phyloP scores from a whole-genome alignment of 2,888 invertebrate genomes.

The Metopia argyrocephala region DNA sequence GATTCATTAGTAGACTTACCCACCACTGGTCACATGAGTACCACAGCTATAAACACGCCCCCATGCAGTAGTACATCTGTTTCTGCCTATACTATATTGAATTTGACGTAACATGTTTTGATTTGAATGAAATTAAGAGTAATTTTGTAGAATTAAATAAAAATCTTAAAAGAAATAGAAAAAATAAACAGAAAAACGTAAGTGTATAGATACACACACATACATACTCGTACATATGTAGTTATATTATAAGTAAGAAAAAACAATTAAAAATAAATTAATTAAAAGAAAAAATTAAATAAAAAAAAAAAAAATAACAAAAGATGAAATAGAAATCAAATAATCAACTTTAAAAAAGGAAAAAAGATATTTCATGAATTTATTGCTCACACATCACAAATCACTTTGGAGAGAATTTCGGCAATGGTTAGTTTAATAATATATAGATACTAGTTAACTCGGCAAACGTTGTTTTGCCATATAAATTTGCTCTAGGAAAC shows the following conservation, averaged over 20 bases:
- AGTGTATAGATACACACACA: background rate
- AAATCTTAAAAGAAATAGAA: slow-evolving; percentile 24
- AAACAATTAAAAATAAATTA: no score
- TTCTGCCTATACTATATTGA: slow-evolving; percentile 21
- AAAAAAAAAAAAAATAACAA: background rate
- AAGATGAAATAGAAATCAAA: background rate
- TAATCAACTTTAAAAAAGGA: background rate
- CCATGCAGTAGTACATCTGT: slow-evolving; percentile 25
- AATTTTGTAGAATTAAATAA: slow-evolving; percentile 42
- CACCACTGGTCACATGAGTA: slow-evolving; percentile 42
- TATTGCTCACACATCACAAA: background rate
- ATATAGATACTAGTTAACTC: no score
- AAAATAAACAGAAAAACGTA: background rate
- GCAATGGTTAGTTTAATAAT: background rate
- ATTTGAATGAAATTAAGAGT: background rate
- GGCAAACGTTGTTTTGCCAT: no score
- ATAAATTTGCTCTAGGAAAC: no score
- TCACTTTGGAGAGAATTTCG: background rate
- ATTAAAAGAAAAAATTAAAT: background rate
- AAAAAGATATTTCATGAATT: background rate
- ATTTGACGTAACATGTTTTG: slow-evolving; percentile 57
- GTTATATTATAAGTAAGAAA: no score
- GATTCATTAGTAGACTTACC: slow-evolving; percentile 40
- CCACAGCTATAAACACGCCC: slow-evolving; percentile 43
- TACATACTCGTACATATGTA: no score